These are phyloP conservation scores for Anguilla japonica DNA, from an alignment of 2,113 vertebrate species.

Conservation along the genomic window DNA sequence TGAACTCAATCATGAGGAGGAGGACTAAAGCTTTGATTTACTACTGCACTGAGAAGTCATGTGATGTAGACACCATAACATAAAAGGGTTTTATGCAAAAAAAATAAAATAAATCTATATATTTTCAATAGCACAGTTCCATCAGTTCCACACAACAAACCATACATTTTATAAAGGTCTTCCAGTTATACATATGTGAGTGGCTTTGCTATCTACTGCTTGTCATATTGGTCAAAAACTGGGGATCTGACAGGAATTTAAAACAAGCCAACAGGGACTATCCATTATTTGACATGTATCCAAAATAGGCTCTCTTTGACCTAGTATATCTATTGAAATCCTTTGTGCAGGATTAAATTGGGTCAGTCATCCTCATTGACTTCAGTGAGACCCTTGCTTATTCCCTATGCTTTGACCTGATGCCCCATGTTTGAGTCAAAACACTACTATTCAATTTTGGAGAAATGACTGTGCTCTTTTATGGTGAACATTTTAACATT, in stretches of 20 bases:
- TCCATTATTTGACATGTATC: too few species aligned
- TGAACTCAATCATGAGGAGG: neutral
- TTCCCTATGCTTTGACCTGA: neutral
- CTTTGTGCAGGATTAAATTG: neutral
- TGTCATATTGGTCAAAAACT: neutral
- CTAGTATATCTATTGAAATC: neutral
- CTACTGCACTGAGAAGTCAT: neutral
- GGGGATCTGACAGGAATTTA: neutral
- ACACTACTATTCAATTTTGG: neutral
- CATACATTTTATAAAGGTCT: neutral
- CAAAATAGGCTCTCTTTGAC: neutral
- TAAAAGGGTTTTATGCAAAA: neutral
- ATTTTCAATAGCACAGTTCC: neutral
- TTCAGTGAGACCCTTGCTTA: neutral
- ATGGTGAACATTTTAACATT: too few species aligned
- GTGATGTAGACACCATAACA: neutral
- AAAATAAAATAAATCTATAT: neutral
- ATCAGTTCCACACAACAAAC: neutral
- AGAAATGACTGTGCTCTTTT: too few species aligned
- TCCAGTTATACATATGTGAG: neutral
- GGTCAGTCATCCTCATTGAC: neutral
- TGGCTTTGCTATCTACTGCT: neutral
- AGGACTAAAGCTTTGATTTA: neutral
- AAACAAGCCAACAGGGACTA: neutral
- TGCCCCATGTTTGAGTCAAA: neutral